phyloP scores from a whole-genome alignment of 2,113 vertebrate species.

The Oryzias curvinotus region DNA sequence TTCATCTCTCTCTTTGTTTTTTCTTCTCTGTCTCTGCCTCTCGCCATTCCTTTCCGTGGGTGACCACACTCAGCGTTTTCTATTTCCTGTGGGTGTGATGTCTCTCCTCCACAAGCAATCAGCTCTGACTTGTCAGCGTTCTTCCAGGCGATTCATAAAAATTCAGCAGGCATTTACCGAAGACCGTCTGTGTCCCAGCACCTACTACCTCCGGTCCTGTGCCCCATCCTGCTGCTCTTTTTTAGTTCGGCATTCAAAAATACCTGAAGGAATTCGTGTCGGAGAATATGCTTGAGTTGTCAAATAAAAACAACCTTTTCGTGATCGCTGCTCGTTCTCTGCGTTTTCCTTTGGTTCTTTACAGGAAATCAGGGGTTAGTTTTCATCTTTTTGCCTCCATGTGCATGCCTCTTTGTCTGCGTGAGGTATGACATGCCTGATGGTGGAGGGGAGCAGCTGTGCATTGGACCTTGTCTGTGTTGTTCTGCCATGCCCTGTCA shows the following conservation, averaged over 20 bases:
- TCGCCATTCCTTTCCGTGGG: slow-evolving; percentile 59
- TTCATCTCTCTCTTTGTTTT: slow-evolving; percentile 23
- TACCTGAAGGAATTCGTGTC: slow-evolving; percentile 27
- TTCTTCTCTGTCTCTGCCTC: slow-evolving; percentile 38
- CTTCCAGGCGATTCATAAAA: slow-evolving; percentile 79
- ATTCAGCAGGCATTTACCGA: slow-evolving; percentile 77
- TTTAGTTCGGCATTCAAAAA: slow-evolving; percentile 32
- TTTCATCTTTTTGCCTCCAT: slow-evolving; percentile 15
- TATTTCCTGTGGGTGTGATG: slow-evolving; percentile 80
- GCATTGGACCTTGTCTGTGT: slow-evolving; percentile 67
- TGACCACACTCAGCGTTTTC: slow-evolving; percentile 81
- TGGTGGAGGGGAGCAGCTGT: slow-evolving; percentile 69
- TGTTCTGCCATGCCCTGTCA: slow-evolving; percentile 71
- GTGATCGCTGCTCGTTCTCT: slow-evolving; percentile 5
- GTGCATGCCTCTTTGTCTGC: slow-evolving; percentile 56
- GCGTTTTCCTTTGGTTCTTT: slow-evolving; percentile 22
- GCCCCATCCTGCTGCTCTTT: slow-evolving; percentile 36
- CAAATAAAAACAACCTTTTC: slow-evolving; percentile 22
- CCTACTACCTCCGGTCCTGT: slow-evolving; percentile 39
- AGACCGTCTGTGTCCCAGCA: slow-evolving; percentile 50
- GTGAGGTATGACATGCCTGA: slow-evolving; percentile 61
- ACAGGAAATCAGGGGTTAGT: slow-evolving; percentile 29
- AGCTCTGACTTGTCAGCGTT: slow-evolving; percentile 82
- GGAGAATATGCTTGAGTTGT: slow-evolving; percentile 20
- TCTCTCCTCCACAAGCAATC: slow-evolving; percentile 80